A percentile compares a stretch with the other conserved stretches of the same genome.
Evolutionary conservation across 2,113 vertebrate genomes (phyloP).

Genomic region (Baryphthengus martii): DNA sequence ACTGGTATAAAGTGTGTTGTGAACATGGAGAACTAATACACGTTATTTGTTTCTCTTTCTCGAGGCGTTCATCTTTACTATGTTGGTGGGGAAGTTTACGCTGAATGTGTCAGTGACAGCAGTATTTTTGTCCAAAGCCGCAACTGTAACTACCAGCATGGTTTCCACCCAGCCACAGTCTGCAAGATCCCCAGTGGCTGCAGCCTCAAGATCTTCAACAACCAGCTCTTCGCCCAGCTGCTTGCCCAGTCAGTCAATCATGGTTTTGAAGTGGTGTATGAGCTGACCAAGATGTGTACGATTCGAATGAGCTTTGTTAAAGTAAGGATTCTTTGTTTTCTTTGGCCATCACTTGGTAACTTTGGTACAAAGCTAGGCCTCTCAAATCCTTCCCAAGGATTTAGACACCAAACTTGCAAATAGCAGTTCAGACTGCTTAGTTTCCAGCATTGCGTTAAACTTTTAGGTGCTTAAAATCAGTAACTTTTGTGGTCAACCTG

Average conservation of each 20-base stretch:
- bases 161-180: constrained; percentile 94
- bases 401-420: not conserved
- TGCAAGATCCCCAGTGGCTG: constrained; percentile 98
- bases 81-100: constrained; percentile 93
- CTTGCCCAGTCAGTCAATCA: constrained; percentile 96
- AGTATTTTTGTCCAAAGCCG: constrained; percentile 98
- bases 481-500: not conserved
- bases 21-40: not conserved
- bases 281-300: constrained; percentile 98
- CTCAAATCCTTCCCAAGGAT: not conserved
- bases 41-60: not conserved
- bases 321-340: constrained; percentile 71
- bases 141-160: constrained; percentile 98
- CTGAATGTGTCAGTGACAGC: constrained; percentile 96
- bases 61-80: constrained; percentile 95
- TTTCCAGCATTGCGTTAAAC: not conserved
- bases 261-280: constrained; percentile 96
- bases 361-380: not conserved
- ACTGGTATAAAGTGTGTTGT: not conserved
- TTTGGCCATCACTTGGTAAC: not conserved
- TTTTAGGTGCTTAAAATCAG: not conserved
- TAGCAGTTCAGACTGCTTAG: not conserved
- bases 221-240: constrained; percentile 96
- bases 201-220: constrained; percentile 99
- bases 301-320: constrained; percentile 98